Percentiles rank a stretch among this genome's conserved stretches.
Conservation (phyloP, 2,888 invertebrate species). For the Sepioteuthis lessoniana region DNA sequence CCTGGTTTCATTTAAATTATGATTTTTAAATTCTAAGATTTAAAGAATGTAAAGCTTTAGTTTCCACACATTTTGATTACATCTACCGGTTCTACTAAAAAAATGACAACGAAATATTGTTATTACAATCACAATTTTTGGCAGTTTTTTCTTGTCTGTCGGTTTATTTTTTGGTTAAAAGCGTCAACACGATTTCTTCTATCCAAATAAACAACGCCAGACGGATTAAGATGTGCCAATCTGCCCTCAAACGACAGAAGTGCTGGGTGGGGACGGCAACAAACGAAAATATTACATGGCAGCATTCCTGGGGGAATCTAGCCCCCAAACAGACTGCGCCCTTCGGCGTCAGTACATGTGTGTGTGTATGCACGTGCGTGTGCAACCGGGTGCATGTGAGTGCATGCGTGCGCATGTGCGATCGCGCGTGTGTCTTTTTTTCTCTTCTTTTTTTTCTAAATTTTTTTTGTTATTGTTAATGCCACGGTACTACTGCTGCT, state of each 20-base stretch:
- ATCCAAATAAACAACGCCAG: slow-evolving; percentile 7
- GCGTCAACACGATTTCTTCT: neutral
- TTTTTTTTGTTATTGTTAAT: neutral
- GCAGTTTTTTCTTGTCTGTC: neutral
- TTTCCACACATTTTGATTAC: too few species aligned
- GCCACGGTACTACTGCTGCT: neutral
- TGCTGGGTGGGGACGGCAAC: neutral
- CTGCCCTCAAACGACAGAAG: slow-evolving; percentile 33
- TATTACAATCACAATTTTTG: neutral
- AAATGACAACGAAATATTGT: neutral
- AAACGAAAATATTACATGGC: neutral
- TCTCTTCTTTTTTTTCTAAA: neutral
- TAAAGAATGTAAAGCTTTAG: too few species aligned
- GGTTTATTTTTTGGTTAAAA: neutral
- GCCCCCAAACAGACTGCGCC: neutral
- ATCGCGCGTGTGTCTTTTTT: neutral
- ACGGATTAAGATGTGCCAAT: slow-evolving; percentile 33
- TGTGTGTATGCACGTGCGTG: too few species aligned
- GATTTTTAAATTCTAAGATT: too few species aligned
- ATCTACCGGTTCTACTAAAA: neutral
- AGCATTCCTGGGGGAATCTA: slow-evolving; percentile 33
- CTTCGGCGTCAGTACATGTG: neutral
- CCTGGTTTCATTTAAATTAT: too few species aligned
- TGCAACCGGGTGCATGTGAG: neutral
- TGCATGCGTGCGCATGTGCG: neutral